phyloP scores from a whole-genome alignment of 2,113 vertebrate genomes.

The Alouatta palliata region DNA sequence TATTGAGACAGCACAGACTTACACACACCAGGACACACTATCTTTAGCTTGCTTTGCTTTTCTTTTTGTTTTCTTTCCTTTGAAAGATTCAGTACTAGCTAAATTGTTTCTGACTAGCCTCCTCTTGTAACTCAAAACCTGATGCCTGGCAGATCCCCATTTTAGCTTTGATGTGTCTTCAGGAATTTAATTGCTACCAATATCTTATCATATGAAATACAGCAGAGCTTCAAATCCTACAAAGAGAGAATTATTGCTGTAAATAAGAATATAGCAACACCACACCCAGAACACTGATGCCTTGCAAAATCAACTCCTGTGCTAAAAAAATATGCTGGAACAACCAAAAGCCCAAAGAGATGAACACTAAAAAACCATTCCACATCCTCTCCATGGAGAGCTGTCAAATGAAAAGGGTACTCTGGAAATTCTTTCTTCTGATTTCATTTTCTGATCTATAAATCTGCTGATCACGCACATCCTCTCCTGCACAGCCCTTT shows the following conservation, averaged over 20 bases:
- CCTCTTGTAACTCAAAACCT: slow-evolving; percentile 49
- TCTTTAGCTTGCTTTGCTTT: not conserved
- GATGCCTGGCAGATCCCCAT: slow-evolving; percentile 68
- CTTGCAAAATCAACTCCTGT: slow-evolving; percentile 63
- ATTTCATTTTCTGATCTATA: slow-evolving; percentile 70
- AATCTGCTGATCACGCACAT: slow-evolving; percentile 76
- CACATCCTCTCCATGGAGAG: not conserved
- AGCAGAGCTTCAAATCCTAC: slow-evolving; percentile 76
- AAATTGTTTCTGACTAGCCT: slow-evolving; percentile 69
- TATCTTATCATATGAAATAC: slow-evolving; percentile 69
- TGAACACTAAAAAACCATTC: slow-evolving; percentile 10
- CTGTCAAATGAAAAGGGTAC: slow-evolving; percentile 40
- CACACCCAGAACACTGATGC: slow-evolving; percentile 4
- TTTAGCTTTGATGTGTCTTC: slow-evolving; percentile 55
- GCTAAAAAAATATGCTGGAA: slow-evolving; percentile 14
- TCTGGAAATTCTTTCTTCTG: slow-evolving; percentile 52
- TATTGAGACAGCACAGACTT: not conserved
- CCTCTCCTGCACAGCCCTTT: slow-evolving; percentile 60
- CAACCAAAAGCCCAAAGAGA: slow-evolving; percentile 22
- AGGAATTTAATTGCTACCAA: slow-evolving; percentile 69
- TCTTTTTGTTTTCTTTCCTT: not conserved
- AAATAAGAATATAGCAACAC: slow-evolving; percentile 66
- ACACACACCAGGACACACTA: not conserved
- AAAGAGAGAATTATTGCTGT: slow-evolving; percentile 68
- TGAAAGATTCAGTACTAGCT: slow-evolving; percentile 66